Evolutionary conservation across 2,888 invertebrate species (phyloP).

Genomic region (Sesia bembeciformis): DNA sequence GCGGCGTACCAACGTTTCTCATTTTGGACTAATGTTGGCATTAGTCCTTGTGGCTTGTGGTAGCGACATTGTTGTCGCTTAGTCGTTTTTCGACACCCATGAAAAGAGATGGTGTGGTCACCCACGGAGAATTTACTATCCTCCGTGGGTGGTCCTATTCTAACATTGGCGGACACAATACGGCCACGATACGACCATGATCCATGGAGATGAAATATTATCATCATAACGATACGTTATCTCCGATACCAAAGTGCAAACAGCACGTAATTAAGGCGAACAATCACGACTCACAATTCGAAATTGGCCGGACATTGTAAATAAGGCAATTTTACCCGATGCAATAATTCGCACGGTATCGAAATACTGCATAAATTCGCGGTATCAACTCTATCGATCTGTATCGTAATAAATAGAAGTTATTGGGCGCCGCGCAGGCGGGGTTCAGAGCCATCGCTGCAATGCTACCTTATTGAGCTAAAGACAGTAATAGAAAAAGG

Average conservation of each 20-base stretch:
- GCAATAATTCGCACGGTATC: constrained; percentile 20
- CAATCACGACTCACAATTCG: neutral
- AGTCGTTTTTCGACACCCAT: too few species aligned
- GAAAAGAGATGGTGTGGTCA: too few species aligned
- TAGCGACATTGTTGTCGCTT: too few species aligned
- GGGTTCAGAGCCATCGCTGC: constrained; percentile 1
- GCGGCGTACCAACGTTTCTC: too few species aligned
- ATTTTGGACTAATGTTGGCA: too few species aligned
- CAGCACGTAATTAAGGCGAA: constrained; percentile 1
- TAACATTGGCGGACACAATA: too few species aligned
- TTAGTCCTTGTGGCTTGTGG: too few species aligned
- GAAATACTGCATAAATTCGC: constrained; percentile 3
- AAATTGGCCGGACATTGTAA: constrained; percentile 6
- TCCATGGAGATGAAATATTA: too few species aligned
- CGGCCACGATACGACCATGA: too few species aligned
- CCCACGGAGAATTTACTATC: too few species aligned
- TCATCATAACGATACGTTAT: too few species aligned
- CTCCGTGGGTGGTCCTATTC: too few species aligned
- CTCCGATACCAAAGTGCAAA: neutral
- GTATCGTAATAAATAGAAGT: constrained; percentile 25
- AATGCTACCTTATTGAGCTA: neutral
- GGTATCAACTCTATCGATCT: constrained; percentile 11
- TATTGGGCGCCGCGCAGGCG: constrained; percentile 22
- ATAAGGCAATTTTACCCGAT: constrained; percentile 6
- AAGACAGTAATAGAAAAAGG: neutral